Base-by-base conservation (phyloP, 1,140 invertebrate species). In the Papilio polytes region DNA sequence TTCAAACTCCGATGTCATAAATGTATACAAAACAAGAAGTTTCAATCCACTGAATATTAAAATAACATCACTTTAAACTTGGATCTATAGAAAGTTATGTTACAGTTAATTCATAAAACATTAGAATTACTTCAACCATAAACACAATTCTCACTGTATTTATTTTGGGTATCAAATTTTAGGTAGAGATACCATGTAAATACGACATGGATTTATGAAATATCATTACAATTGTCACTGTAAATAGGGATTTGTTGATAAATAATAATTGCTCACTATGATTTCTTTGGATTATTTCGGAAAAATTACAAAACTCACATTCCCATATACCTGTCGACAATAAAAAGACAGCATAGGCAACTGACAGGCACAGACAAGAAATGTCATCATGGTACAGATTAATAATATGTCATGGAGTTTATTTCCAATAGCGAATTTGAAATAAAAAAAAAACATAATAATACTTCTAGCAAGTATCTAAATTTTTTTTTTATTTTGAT, bases 231-330 rank as follows among this genome's bases (percentile, higher is more conserved):
- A 72, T 80, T 77, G 77, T 53, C 22, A 79, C 53, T 20, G 41
- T 51, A 70, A 18, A 36, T n/a, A 36, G 48, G 26, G 6, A 59
- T 83, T 83, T 80, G 12, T 13, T 66, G 53, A 56, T 41, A 74
- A 79, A 66, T 63, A 59, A 81, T 80, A 79, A 22, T 78, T 73
- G 87, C 81, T 85, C 81, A 87, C 80, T 82, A 70, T 85, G 93
- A 94, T 94, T 91, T 90, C 85, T 87, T 87, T 84, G 82, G 93
- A 94, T 94, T 80, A 85, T 91, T 88, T 83, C 53, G 79, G 79
- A 86, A 87, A 88, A 86, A 85, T 87, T 83, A 81, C 86, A 85
- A 94, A 91, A 94, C 93, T 94, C 91, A 94, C 93, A 94, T 91
- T 92, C 91, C 88, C 87, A 78, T 90, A 89, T 87, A 88, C 87